Evolutionary conservation across 2,888 invertebrate species (phyloP), one percentile per base, ranked within the genome.

Genomic region (Noctua janthina): DNA sequence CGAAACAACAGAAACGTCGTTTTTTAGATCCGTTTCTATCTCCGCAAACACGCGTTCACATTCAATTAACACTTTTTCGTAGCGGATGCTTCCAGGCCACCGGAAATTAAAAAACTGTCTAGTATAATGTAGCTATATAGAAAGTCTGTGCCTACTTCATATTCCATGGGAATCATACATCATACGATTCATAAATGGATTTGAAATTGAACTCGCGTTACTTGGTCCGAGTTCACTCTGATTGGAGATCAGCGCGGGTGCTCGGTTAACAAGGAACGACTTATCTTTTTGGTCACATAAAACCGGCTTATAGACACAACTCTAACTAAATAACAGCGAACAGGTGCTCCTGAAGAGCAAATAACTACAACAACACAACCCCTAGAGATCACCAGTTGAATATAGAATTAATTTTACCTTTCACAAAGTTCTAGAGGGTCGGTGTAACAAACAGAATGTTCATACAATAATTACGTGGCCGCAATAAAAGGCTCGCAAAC

Each of bases 61-160:
- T 95, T 95, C 95, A 96, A 96, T 96, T 95, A 96, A 95, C 94
- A 95, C 92, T 95, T 96, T 96, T 96, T 95, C 94, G 93, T 91
- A 91, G 92, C 94, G 95, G 94, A 95, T 93, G 93, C 91, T 91
- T 89, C 92, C 93, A 92, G 93, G 91, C 92, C 91, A 91, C 94
- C 96, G 96, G 96, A 96, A 96, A 96, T 96, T 96, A 96, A 96
- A 92, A 96, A 96, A 95, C 94, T 94, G 94, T 94, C 94, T 93
- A 91, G 90, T 91, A 89, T 74, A 70, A 70, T 92, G 91, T 88
- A 91, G 62, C 74, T 89, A n/a, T 81, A 90, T 91, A 87, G 83
- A 89, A 87, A 90, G 84, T 84, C 84, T 81, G 81, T 79, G 80
- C 71, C 81, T 82, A 82, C 71, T 84, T 81, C 73, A 83, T 87